Conservation (phyloP, 1,140 invertebrate species). For the Musca domestica region DNA sequence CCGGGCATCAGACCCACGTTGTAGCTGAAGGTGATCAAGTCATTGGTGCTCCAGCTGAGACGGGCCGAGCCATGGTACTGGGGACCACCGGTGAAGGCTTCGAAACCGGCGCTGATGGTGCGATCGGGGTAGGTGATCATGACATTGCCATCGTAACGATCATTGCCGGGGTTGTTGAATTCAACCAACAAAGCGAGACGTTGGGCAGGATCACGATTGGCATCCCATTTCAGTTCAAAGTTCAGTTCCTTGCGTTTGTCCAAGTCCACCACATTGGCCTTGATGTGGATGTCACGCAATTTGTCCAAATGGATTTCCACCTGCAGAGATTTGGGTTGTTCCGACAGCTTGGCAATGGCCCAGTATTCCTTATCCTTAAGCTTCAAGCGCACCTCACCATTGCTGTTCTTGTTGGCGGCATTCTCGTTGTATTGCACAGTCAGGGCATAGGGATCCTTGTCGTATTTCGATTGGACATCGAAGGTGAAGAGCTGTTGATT, state of each 20-base stretch:
- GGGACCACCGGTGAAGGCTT: constrained; percentile 53
- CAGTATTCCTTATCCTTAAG: constrained; percentile 67
- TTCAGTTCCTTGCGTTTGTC: constrained; percentile 62
- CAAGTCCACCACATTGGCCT: constrained; percentile 60
- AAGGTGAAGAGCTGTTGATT: constrained; percentile 41
- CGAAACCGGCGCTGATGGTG: constrained; percentile 64
- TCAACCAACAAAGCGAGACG: constrained; percentile 45
- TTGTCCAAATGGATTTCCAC: constrained; percentile 72
- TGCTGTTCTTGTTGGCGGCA: constrained; percentile 59
- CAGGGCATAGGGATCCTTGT: constrained; percentile 46
- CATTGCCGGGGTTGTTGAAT: constrained; percentile 54
- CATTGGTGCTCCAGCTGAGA: constrained; percentile 60
- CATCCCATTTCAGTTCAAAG: constrained; percentile 76
- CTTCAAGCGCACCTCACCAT: constrained; percentile 60
- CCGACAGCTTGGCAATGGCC: constrained; percentile 48
- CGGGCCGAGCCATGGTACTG: constrained; percentile 55
- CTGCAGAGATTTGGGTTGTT: constrained; percentile 41
- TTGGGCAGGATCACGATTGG: constrained; percentile 73
- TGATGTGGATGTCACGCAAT: constrained; percentile 70
- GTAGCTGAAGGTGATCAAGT: constrained; percentile 57
- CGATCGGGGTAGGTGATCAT: constrained; percentile 71
- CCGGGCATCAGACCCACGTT: constrained; percentile 46
- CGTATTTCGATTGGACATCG: constrained; percentile 45
- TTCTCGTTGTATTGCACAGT: constrained; percentile 39
- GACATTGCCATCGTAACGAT: constrained; percentile 63